Percentiles rank a stretch among this genome's conserved stretches.
Evolutionary conservation across 2,888 invertebrate genomes (phyloP).

Genomic region (Acanthosepion pharaonis): DNA sequence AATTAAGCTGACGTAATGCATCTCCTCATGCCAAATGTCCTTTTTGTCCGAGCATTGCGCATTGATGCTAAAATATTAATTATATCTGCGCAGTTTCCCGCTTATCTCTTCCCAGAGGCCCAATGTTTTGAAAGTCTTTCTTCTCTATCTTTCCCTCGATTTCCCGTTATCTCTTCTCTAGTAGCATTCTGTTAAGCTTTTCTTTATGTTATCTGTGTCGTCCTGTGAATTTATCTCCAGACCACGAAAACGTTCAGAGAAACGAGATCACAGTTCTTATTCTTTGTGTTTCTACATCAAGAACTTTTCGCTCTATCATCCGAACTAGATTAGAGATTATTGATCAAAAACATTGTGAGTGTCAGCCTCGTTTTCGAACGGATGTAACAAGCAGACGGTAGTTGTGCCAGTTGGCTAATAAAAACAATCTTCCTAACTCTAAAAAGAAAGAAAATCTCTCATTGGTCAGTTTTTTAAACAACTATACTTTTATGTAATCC

Average conservation of each 20-base stretch:
- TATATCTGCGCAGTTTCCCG: neutral
- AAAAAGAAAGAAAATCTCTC: neutral
- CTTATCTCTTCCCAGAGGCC: slow-evolving; percentile 33
- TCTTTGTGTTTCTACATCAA: neutral
- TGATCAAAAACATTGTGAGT: neutral
- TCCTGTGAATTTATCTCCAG: neutral
- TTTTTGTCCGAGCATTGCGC: slow-evolving; percentile 21
- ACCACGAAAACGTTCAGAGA: slow-evolving; percentile 11
- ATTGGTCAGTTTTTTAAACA: neutral
- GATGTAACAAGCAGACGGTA: neutral
- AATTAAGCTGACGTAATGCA: slow-evolving; percentile 9
- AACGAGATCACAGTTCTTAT: neutral
- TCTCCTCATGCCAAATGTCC: neutral
- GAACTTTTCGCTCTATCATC: neutral
- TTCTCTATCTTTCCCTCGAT: neutral
- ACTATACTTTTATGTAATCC: neutral
- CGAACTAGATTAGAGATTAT: neutral
- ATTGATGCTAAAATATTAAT: slow-evolving; percentile 13
- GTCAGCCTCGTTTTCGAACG: neutral
- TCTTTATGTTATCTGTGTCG: slow-evolving; percentile 4
- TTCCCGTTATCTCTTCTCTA: neutral
- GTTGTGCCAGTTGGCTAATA: neutral
- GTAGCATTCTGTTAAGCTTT: neutral
- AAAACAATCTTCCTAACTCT: neutral
- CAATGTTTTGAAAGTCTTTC: neutral